Evolutionary conservation across 2,888 invertebrate genomes (phyloP).

Genomic region (Sarcophaga carnaria): DNA sequence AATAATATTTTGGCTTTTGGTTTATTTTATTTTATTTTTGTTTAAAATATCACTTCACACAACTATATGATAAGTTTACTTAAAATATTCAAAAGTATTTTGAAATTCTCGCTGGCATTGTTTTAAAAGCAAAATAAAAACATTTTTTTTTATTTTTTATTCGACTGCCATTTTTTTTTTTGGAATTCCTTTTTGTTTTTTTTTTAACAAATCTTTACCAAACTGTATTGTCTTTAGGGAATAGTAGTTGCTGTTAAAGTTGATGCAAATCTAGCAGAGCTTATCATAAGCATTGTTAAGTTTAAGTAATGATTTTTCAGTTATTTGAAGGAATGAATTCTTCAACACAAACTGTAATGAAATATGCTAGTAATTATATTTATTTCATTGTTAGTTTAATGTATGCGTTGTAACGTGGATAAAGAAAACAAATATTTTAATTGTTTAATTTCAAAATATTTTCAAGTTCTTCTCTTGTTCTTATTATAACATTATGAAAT

Average conservation of each 20-base stretch:
- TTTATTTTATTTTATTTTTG: too few species aligned
- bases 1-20: too few species aligned
- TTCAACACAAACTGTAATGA: too few species aligned
- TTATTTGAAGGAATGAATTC: not conserved
- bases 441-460: too few species aligned
- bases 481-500: not conserved
- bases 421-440: too few species aligned
- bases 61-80: not conserved
- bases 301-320: slow-evolving; percentile 27
- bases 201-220: slow-evolving; percentile 43
- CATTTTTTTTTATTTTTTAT: not conserved
- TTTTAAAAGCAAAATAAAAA: not conserved
- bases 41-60: too few species aligned
- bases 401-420: too few species aligned
- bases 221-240: slow-evolving; percentile 52
- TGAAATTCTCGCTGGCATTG: slow-evolving; percentile 36
- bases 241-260: slow-evolving; percentile 34
- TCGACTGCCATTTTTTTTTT: slow-evolving; percentile 26
- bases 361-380: too few species aligned
- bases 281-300: slow-evolving; percentile 38
- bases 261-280: slow-evolving; percentile 44
- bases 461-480: too few species aligned
- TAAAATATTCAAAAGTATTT: slow-evolving; percentile 35
- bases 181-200: not conserved
- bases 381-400: too few species aligned